Conservation (phyloP, 2,797 vertebrate genomes). For the Vireo griseus region DNA sequence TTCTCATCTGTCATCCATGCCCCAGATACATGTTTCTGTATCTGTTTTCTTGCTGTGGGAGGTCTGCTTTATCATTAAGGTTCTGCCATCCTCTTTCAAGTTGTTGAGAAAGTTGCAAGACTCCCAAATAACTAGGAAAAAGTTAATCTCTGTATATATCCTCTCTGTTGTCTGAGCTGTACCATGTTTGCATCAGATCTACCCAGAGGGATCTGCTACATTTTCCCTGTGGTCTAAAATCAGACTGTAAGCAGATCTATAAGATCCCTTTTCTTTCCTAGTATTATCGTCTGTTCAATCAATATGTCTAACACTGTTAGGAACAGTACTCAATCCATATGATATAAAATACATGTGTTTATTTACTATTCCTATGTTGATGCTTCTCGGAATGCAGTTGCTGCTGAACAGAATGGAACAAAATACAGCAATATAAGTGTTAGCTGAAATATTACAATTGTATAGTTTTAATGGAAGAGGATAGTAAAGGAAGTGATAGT, state of each 20-base stretch:
- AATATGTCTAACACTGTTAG: not conserved
- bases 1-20: not conserved
- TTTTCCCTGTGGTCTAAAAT: not conserved
- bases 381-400: not conserved
- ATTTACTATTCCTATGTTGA: not conserved
- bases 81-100: not conserved
- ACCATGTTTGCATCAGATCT: not conserved
- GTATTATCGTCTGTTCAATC: not conserved
- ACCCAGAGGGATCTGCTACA: not conserved
- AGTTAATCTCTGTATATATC: not conserved
- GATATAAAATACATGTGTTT: not conserved
- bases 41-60: not conserved
- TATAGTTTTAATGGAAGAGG: not conserved
- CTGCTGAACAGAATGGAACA: not conserved
- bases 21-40: not conserved
- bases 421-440: not conserved
- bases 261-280: not conserved
- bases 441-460: not conserved
- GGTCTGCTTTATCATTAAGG: not conserved
- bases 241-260: not conserved
- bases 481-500: not conserved
- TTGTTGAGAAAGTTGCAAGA: not conserved
- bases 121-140: not conserved
- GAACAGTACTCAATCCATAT: not conserved
- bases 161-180: not conserved